phyloP scores from a whole-genome alignment of 2,797 vertebrate species.

The Cuculus canorus region DNA sequence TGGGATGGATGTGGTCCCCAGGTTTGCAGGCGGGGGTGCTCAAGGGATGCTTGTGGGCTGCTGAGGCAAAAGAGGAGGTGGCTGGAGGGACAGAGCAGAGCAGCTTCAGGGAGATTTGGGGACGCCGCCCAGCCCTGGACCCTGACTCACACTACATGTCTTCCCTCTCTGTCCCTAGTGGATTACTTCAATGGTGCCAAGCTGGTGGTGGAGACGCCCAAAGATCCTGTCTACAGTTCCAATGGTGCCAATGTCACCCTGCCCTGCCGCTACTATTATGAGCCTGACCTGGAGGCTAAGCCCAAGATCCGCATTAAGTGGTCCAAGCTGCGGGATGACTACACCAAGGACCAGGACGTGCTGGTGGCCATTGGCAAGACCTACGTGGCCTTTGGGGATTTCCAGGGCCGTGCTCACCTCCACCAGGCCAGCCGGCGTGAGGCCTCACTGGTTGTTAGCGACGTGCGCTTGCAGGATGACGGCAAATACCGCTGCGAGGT shows the following conservation, averaged over 20 bases:
- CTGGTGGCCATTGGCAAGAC: constrained; percentile 87
- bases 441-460: constrained; percentile 84
- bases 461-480: constrained; percentile 83
- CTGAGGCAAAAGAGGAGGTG: not conserved
- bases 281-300: constrained; percentile 74
- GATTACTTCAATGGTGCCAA: constrained; percentile 82
- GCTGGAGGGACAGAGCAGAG: not conserved
- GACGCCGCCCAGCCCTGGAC: not conserved
- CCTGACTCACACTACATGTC: not conserved
- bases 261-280: constrained; percentile 85
- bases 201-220: constrained; percentile 85
- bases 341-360: constrained; percentile 84
- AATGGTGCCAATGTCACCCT: constrained; percentile 86
- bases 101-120: not conserved
- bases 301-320: constrained; percentile 88
- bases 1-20: too few relatives aligned
- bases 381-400: constrained; percentile 84
- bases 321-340: constrained; percentile 84
- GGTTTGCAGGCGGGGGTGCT: fast-evolving
- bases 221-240: constrained; percentile 79
- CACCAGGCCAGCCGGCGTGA: constrained; percentile 64
- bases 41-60: not conserved
- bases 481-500: constrained; percentile 93
- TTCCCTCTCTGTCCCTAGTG: not conserved
- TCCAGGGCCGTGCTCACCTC: constrained; percentile 85